Conservation (phyloP, 2,888 invertebrate genomes). For the Tachina fera region DNA sequence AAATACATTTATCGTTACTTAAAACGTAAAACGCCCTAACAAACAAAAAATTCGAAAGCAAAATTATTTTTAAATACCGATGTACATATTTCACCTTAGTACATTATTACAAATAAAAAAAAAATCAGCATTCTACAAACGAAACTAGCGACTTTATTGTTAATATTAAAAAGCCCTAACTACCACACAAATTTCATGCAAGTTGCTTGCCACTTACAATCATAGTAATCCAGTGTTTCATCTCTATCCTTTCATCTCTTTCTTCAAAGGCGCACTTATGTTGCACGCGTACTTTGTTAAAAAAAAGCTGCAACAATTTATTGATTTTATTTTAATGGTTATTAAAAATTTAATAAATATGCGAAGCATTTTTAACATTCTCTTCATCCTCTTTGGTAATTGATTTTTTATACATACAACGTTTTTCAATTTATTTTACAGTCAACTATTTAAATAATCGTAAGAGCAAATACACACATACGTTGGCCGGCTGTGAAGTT, state of each 20-base stretch:
- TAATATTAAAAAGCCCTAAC: no score
- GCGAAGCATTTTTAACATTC: constrained; percentile 39
- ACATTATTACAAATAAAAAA: no score
- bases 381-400: constrained; percentile 40
- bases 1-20: no score
- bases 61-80: no score
- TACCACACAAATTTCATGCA: not conserved
- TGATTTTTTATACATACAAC: constrained; percentile 30
- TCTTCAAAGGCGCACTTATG: not conserved
- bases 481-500: not conserved
- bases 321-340: constrained; percentile 46
- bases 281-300: constrained; percentile 22
- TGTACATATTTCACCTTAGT: no score
- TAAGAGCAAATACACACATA: not conserved
- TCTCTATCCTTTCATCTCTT: not conserved
- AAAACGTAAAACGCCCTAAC: no score
- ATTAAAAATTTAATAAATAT: constrained; percentile 60
- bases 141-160: no score
- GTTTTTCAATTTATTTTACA: constrained; percentile 27
- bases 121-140: no score
- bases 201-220: no score
- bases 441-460: not conserved
- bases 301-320: constrained; percentile 39
- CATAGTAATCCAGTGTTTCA: not conserved
- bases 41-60: no score